Conservation (phyloP, 2,113 vertebrate genomes). For the Corythaixoides concolor region DNA sequence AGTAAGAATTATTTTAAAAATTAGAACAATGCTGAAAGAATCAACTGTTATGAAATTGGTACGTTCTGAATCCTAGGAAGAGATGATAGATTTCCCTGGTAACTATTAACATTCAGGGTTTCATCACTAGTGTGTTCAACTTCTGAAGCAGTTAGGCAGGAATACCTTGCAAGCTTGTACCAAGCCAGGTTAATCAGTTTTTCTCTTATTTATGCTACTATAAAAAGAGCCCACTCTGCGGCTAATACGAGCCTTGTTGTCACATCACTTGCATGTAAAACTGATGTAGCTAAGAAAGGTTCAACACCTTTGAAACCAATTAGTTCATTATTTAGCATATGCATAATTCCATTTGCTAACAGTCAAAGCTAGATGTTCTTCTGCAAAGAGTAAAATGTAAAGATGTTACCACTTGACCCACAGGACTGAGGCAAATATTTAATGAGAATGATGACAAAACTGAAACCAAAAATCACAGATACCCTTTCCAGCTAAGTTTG, state of each 20-base stretch:
- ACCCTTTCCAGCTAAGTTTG: background rate
- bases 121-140: background rate
- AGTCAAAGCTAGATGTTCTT: background rate
- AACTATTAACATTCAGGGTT: background rate
- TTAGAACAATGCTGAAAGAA: background rate
- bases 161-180: background rate
- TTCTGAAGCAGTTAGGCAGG: background rate
- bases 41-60: background rate
- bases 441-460: background rate
- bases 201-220: background rate
- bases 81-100: background rate
- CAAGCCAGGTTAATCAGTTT: background rate
- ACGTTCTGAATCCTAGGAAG: background rate
- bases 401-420: background rate
- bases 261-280: background rate
- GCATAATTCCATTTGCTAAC: background rate
- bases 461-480: background rate
- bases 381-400: background rate
- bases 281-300: background rate
- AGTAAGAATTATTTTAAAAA: conserved; percentile 9
- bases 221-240: background rate
- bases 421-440: background rate
- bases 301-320: background rate
- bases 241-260: background rate
- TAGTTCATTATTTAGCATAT: background rate